Conservation (phyloP, 2,113 vertebrate species). For the Lampris megalopsis region DNA sequence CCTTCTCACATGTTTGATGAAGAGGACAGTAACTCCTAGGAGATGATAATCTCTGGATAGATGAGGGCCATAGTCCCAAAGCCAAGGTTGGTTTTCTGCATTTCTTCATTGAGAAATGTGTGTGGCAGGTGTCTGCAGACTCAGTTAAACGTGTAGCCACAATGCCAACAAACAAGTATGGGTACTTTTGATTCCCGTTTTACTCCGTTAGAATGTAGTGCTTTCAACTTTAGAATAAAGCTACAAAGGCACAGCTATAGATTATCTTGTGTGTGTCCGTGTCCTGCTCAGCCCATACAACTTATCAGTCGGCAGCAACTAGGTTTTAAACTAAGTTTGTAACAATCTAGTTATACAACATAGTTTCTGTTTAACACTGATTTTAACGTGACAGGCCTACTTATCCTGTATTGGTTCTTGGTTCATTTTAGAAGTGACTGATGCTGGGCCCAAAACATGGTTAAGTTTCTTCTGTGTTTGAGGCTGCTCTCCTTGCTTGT, state of each 20-base stretch:
- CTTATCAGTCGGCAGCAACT: slow-evolving; percentile 3
- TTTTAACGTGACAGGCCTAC: background rate
- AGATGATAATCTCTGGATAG: background rate
- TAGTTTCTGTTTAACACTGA: background rate
- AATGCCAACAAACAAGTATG: background rate
- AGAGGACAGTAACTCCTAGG: background rate
- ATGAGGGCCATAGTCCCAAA: background rate
- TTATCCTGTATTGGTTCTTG: background rate
- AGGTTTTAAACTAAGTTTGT: background rate
- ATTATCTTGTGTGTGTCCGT: too few relatives aligned
- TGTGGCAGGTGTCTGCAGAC: background rate
- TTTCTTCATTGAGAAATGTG: background rate
- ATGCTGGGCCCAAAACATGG: background rate
- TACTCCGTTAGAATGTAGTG: too few relatives aligned
- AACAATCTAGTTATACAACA: slow-evolving; percentile 8
- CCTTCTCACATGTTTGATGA: background rate
- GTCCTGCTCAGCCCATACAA: background rate
- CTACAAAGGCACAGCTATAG: too few relatives aligned
- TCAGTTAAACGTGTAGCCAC: background rate
- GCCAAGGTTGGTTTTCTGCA: background rate
- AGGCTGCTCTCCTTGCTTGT: background rate
- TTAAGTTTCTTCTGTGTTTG: background rate
- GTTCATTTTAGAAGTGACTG: background rate
- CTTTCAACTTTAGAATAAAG: too few relatives aligned
- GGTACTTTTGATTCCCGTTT: background rate